Evolutionary conservation across 2,888 invertebrate genomes (phyloP).

Genomic region (Lottia scabra): DNA sequence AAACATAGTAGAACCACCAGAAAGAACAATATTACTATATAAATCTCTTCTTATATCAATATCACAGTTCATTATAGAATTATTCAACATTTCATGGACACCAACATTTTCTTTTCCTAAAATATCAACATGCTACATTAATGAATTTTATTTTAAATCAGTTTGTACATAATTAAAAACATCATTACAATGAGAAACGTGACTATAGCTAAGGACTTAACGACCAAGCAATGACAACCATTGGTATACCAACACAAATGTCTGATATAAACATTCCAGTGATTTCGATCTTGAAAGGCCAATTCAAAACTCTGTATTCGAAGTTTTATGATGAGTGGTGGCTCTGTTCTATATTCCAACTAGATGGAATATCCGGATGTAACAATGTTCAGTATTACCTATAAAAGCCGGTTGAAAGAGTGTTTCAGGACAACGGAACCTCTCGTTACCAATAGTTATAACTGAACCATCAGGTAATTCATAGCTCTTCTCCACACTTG

Average conservation of each 20-base stretch:
- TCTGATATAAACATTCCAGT: too few relatives aligned
- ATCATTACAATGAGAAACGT: too few relatives aligned
- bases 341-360: too few relatives aligned
- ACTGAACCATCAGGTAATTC: constrained; percentile 62
- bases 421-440: constrained; percentile 46
- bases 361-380: too few relatives aligned
- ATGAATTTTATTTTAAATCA: too few relatives aligned
- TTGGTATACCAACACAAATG: too few relatives aligned
- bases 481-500: constrained; percentile 56
- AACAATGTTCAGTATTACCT: constrained; percentile 14
- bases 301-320: too few relatives aligned
- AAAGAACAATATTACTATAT: constrained; percentile 75
- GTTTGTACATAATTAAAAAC: too few relatives aligned
- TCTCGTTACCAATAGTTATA: constrained; percentile 60
- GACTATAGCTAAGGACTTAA: too few relatives aligned
- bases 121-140: background rate
- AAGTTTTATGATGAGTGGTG: too few relatives aligned
- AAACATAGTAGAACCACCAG: constrained; percentile 96
- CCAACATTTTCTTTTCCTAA: constrained; percentile 52
- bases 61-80: constrained; percentile 61
- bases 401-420: constrained; percentile 47
- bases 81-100: constrained; percentile 60
- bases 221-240: too few relatives aligned
- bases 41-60: constrained; percentile 62
- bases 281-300: too few relatives aligned